Percentiles rank a stretch among this genome's conserved stretches.
These are phyloP conservation scores for Globodera ellingtonae DNA, from an alignment of 1,140 invertebrate species.

Conservation along the genomic window DNA sequence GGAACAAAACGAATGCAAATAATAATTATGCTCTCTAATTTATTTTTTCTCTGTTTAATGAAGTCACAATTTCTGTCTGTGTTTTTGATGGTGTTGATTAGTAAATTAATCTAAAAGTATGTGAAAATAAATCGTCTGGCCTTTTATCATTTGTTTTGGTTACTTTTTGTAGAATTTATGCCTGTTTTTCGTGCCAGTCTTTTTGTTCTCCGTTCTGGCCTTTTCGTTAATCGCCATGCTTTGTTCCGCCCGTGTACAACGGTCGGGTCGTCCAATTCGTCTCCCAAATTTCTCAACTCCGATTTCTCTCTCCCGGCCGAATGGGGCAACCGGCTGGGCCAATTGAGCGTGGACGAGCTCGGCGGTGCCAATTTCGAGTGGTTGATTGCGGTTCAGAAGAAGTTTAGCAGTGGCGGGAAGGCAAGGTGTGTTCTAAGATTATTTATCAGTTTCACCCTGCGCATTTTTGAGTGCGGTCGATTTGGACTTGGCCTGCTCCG, in stretches of 20 bases:
- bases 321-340: neutral
- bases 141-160: too few species aligned
- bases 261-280: neutral
- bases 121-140: too few species aligned
- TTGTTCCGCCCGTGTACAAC: neutral
- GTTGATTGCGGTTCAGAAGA: slow-evolving; percentile 61
- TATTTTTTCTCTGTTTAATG: too few species aligned
- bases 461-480: slow-evolving; percentile 57
- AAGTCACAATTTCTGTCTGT: too few species aligned
- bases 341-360: slow-evolving; percentile 36
- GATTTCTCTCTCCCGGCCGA: neutral
- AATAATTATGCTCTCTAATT: too few species aligned
- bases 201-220: neutral
- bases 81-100: too few species aligned
- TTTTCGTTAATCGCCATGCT: neutral
- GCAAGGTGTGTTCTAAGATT: slow-evolving; percentile 37
- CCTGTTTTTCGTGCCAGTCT: neutral
- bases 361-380: slow-evolving; percentile 59
- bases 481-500: slow-evolving; percentile 55
- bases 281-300: neutral
- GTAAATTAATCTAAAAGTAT: too few species aligned
- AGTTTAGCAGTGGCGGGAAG: slow-evolving; percentile 57
- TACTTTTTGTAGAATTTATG: neutral
- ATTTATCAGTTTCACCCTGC: neutral
- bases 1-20: neutral